phyloP scores from a whole-genome alignment of 1,140 invertebrate genomes.

The Drosophila teissieri region DNA sequence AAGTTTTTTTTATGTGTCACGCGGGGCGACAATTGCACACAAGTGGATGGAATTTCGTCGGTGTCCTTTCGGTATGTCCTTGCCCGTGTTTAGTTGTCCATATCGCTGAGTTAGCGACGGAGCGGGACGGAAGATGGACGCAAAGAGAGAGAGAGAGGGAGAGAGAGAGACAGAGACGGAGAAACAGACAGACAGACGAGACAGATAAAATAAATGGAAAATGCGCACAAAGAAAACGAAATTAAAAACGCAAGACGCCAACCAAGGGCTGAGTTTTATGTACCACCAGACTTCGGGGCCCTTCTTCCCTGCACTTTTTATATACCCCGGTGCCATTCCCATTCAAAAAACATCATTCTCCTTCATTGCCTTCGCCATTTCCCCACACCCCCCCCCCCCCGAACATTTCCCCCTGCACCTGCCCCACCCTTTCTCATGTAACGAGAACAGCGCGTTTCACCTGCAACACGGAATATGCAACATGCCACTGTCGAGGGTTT shows the following conservation, averaged over 20 bases:
- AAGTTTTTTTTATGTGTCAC: conserved; percentile 54
- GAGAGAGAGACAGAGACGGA: background rate
- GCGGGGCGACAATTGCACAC: conserved; percentile 48
- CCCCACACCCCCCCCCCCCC: no score
- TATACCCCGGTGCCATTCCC: conserved; percentile 14
- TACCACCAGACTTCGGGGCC: conserved; percentile 23
- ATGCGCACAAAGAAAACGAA: conserved; percentile 74
- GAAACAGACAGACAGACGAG: conserved; percentile 19
- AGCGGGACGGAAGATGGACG: conserved; percentile 1
- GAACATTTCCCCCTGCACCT: background rate
- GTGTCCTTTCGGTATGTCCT: conserved; percentile 31
- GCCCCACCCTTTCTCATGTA: background rate
- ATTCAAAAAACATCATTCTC: conserved; percentile 46
- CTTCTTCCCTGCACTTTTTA: background rate
- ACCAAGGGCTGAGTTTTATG: conserved; percentile 31
- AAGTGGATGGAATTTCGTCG: conserved; percentile 23
- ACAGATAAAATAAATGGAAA: conserved; percentile 62
- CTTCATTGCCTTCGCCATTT: conserved; percentile 29
- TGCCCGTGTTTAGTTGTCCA: conserved; percentile 42
- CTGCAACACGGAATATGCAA: conserved; percentile 61
- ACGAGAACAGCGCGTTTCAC: conserved; percentile 44
- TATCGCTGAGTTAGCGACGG: conserved; percentile 8
- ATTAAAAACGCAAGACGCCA: conserved; percentile 73
- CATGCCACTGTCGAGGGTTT: conserved; percentile 52
- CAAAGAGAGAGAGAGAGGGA: background rate